A percentile compares a stretch with the other conserved stretches of the same genome.
Evolutionary conservation across 1,140 invertebrate genomes (phyloP).

Genomic region (Metopolophium dirhodum): DNA sequence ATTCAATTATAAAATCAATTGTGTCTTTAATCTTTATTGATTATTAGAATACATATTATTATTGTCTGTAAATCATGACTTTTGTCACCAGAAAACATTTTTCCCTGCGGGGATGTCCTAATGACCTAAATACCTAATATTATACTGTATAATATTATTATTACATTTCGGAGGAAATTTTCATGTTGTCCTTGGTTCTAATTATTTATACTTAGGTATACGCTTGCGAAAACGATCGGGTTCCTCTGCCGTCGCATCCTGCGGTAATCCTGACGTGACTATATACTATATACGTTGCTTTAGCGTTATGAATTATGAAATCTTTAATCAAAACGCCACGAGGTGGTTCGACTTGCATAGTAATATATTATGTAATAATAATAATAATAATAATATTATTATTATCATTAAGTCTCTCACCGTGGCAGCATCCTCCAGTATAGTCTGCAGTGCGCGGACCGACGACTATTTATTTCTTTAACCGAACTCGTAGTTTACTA

Average conservation of each 20-base stretch:
- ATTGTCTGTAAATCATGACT: neutral
- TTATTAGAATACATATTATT: neutral
- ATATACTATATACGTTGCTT: neutral
- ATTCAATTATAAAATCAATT: neutral
- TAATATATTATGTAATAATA: neutral
- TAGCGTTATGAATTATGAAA: neutral
- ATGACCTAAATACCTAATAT: too few relatives aligned
- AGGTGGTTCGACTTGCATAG: neutral
- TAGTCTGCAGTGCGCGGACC: too few relatives aligned
- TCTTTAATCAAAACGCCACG: neutral
- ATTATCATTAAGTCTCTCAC: neutral
- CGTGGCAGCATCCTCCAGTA: too few relatives aligned
- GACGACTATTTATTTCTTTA: neutral
- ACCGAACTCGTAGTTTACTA: neutral
- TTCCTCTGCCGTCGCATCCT: neutral
- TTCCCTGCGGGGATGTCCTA: too few relatives aligned
- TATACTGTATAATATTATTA: too few relatives aligned
- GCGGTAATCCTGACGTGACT: neutral
- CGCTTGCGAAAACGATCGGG: neutral
- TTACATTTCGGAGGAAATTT: too few relatives aligned
- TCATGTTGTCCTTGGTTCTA: neutral
- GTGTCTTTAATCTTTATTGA: neutral
- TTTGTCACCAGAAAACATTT: neutral
- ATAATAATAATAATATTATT: too few relatives aligned
- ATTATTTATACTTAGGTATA: neutral